Evolutionary conservation across 2,797 vertebrate species (phyloP).

Genomic region (Macrochelys suwanniensis): DNA sequence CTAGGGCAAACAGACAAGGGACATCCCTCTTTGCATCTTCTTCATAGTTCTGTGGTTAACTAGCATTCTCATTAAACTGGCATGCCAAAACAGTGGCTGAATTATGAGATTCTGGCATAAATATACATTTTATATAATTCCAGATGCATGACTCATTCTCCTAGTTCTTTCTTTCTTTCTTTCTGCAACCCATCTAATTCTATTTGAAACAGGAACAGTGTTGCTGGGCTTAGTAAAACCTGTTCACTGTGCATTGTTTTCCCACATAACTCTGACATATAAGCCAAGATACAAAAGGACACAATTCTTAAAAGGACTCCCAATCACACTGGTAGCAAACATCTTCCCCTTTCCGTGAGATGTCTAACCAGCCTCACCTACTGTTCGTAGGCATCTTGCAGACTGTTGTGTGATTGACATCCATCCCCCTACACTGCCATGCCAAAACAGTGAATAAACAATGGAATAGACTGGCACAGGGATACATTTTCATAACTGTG

Average conservation of each 20-base stretch:
- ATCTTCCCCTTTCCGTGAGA: neutral
- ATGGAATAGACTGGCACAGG: slow-evolving; percentile 68
- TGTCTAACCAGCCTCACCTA: slow-evolving; percentile 64
- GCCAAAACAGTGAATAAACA: slow-evolving; percentile 75
- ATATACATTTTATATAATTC: slow-evolving; percentile 9
- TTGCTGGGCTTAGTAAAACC: slow-evolving; percentile 10
- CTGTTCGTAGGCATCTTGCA: slow-evolving; percentile 67
- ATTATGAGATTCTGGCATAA: slow-evolving; percentile 48
- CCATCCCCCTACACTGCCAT: neutral
- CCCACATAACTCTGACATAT: neutral
- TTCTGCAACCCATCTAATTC: slow-evolving; percentile 12
- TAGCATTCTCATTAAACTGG: neutral
- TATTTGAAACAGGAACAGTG: slow-evolving; percentile 22
- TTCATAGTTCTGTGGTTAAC: neutral
- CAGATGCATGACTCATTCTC: neutral
- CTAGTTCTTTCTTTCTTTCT: slow-evolving; percentile 55
- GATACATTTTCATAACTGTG: slow-evolving; percentile 70
- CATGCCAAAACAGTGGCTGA: neutral
- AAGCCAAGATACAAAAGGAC: neutral
- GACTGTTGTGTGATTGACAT: slow-evolving; percentile 61
- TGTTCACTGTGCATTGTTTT: neutral
- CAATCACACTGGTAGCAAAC: neutral
- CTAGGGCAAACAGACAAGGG: neutral
- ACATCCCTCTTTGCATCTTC: neutral
- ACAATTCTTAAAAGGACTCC: slow-evolving; percentile 24